Evolutionary conservation across 1,140 invertebrate genomes (phyloP), one percentile per base, ranked within the genome.

Genomic region (Chelonus insularis): DNA sequence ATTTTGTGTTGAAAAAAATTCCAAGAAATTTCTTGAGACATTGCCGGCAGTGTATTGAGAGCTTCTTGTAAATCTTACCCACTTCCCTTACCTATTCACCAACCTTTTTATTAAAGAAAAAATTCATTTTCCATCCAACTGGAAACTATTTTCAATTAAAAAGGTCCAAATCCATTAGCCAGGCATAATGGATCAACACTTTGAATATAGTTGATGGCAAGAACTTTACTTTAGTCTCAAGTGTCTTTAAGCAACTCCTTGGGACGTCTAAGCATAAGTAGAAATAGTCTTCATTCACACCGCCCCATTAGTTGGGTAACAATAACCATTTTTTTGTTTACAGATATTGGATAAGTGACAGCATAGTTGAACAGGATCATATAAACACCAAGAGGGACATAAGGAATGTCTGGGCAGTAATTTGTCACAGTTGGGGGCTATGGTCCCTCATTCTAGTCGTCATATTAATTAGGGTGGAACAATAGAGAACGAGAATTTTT

Each of bases 331-430:
- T 80, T 60, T 80, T 80, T 79, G 73, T 78, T 79, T 76, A 73
- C 75, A 77, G 73, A 79, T 79, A 80, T 79, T 79, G 77, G 77
- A 79, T 77, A 79, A 77, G 74, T 79, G 76, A 79, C 76, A 80
- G 77, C 73, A 69, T 39, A 50, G 54, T 41, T 59, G 68, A 80
- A 45, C 72, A 78, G 78, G 76, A 47, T 51, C 64, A 39, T 63
- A 80, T 72, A 64, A 75, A 62, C 39, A 11, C 4, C 21, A 62
- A 60, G 41, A 56, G 45, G 21, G 21, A 37, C 39, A 48, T 25
- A 61, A 57, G 63, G 62, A 54, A 39, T 12, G n/a, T 12, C 14
- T 12, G 4, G 14, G 14, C 37, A 39, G 37, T n/a, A 39, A 12
- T n/a, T 39, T 39, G 37, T 12, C 37, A 39, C 37, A 39, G 11